Evolutionary conservation across 2,113 vertebrate species (phyloP).

Genomic region (Nothoprocta perdicaria): DNA sequence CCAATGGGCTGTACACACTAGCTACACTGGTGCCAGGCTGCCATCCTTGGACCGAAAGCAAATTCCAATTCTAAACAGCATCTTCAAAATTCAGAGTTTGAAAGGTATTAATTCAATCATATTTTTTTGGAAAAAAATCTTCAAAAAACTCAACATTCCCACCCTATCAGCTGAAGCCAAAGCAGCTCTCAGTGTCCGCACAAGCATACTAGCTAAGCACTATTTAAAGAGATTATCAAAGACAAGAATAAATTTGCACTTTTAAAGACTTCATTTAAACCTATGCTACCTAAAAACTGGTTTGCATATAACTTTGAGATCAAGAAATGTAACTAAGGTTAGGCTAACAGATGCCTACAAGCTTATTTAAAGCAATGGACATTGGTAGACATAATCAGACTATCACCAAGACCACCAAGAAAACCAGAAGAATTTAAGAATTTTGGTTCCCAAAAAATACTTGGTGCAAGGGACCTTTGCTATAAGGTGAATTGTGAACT

Average conservation of each 20-base stretch:
- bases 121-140: not conserved
- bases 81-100: not conserved
- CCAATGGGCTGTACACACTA: rapidly evolving
- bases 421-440: not conserved
- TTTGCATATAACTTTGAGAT: not conserved
- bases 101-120: not conserved
- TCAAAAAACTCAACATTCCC: not conserved
- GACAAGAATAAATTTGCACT: not conserved
- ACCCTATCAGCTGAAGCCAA: not conserved
- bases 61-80: not conserved
- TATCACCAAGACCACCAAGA: not conserved
- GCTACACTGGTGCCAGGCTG: not conserved
- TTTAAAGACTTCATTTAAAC: conserved; percentile 7
- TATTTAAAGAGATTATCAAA: not conserved
- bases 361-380: not conserved
- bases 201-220: not conserved
- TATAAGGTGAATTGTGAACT: not conserved
- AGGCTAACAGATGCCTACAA: not conserved
- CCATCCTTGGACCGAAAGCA: not conserved
- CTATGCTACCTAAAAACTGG: not conserved
- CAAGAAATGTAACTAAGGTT: not conserved
- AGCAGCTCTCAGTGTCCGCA: not conserved
- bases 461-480: not conserved
- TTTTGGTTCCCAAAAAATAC: not conserved
- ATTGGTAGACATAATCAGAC: not conserved